phyloP scores from a whole-genome alignment of 1,140 invertebrate species.

The Pseudomyrmex concolor region DNA sequence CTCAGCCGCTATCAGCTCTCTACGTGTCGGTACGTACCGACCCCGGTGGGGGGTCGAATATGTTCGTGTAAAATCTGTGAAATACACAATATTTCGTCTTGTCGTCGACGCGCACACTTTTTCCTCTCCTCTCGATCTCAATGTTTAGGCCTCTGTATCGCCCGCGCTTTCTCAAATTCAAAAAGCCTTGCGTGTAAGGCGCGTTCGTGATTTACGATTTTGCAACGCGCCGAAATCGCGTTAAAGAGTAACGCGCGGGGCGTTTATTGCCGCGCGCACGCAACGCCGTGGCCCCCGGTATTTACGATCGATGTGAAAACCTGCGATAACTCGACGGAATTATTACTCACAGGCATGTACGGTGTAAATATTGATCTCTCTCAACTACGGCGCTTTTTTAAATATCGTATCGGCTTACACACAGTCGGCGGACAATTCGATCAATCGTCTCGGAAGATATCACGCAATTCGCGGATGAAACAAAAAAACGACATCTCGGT shows the following conservation, averaged over 20 bases:
- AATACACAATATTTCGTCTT: conserved; percentile 68
- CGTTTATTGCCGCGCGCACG: conserved; percentile 6
- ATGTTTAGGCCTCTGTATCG: conserved; percentile 14
- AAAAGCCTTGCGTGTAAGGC: conserved; percentile 10
- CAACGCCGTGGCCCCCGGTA: neutral
- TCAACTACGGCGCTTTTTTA: conserved; percentile 28
- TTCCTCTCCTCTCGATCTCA: conserved; percentile 36
- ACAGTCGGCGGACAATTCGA: neutral
- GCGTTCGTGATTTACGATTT: conserved; percentile 9
- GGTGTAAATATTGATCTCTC: conserved; percentile 2
- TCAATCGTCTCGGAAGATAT: conserved; percentile 15
- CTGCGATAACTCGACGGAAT: conserved; percentile 42
- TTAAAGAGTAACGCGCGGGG: neutral
- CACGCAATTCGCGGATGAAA: conserved; percentile 11
- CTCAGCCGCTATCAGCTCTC: neutral
- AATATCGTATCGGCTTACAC: neutral
- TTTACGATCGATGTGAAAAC: conserved; percentile 47
- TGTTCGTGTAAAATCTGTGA: conserved; percentile 40
- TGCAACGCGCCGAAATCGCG: conserved; percentile 4
- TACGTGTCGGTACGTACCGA: conserved; percentile 38
- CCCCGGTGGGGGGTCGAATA: neutral
- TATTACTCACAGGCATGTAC: conserved; percentile 19
- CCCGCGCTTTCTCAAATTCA: neutral
- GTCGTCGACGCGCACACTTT: conserved; percentile 44
- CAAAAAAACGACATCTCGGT: neutral